Base-by-base conservation (phyloP, 2,113 vertebrate species). In the Malurus alboscapulatus region DNA sequence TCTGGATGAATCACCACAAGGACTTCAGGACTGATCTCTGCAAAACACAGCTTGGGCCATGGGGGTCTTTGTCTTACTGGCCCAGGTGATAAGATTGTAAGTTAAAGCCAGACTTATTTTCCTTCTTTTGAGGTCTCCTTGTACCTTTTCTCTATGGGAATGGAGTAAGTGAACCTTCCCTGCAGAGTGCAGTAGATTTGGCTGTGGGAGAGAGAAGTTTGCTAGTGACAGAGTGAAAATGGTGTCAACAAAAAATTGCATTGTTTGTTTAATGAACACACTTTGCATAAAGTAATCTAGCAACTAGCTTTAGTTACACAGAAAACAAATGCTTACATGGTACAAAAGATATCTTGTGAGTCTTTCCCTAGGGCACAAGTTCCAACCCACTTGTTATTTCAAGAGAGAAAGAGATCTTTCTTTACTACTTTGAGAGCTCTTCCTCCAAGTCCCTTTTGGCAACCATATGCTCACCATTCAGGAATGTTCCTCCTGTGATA, bases 251-350 rank as follows among this genome's bases (percentile, higher is more conserved):
- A 32, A 65, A 25, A 36, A 67, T 48, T 6, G 53, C 76, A 57
- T 68, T 67, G 51, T 77, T 87, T 77, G 40, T 84, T 88, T 84
- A 68, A 84, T 42, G 66, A 84, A 53, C n/a, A 78, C 40, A 20
- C 26, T 82, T 90, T 68, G 50, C 29, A 61, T 57, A 87, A 87
- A 90, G 67, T 48, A 51, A 90, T 80, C 48, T 77, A 93, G 22
- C 59, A 94, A 68, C 26, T 65, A 88, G 25, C 57, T 65, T 84
- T 63, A 75, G 61, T 57, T 90, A 73, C 57, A 88, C 40, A 82
- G 69, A 69, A 92, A 95, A 71, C 48, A 88, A 93, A 91, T 84
- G 29, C 75, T 93, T 93, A 86, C 15, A 50, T 50, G 42, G 34
- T 61, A 75, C 74, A 84, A 92, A 94, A 92, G 54, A 44, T 25